Percentiles rank a stretch among this genome's conserved stretches.
Evolutionary conservation across 2,888 invertebrate species (phyloP).

Genomic region (Acleris sparsana): DNA sequence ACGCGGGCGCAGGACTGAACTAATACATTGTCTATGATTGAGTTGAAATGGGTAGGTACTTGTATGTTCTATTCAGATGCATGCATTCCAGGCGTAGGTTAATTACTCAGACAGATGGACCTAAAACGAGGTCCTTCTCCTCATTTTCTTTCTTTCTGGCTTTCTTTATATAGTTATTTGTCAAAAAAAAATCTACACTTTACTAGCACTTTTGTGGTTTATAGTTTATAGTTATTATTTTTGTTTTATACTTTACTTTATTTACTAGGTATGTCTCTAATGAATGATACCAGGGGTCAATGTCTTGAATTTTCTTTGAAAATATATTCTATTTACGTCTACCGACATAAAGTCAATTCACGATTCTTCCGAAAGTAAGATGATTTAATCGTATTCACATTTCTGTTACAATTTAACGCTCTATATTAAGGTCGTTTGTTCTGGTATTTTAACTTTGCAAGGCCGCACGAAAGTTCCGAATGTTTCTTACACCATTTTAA

Average conservation of each 20-base stretch:
- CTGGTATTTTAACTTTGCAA: slow-evolving; percentile 32
- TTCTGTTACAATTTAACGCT: neutral
- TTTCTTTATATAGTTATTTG: too few relatives aligned
- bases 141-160: too few relatives aligned
- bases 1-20: neutral
- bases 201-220: too few relatives aligned
- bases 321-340: neutral
- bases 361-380: neutral
- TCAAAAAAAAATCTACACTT: too few relatives aligned
- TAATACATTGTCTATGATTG: neutral
- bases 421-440: slow-evolving; percentile 29
- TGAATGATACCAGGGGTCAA: too few relatives aligned
- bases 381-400: neutral
- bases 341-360: neutral
- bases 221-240: too few relatives aligned
- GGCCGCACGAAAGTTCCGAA: slow-evolving; percentile 35
- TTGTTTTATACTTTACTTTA: too few relatives aligned
- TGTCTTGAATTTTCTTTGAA: too few relatives aligned
- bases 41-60: neutral
- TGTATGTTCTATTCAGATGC: neutral
- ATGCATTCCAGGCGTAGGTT: too few relatives aligned
- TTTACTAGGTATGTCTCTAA: too few relatives aligned
- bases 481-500: slow-evolving; percentile 14
- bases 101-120: too few relatives aligned
- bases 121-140: too few relatives aligned